Percentiles rank a stretch among this genome's conserved stretches.
Conservation (phyloP, 2,888 invertebrate genomes). For the Nowickia ferox region DNA sequence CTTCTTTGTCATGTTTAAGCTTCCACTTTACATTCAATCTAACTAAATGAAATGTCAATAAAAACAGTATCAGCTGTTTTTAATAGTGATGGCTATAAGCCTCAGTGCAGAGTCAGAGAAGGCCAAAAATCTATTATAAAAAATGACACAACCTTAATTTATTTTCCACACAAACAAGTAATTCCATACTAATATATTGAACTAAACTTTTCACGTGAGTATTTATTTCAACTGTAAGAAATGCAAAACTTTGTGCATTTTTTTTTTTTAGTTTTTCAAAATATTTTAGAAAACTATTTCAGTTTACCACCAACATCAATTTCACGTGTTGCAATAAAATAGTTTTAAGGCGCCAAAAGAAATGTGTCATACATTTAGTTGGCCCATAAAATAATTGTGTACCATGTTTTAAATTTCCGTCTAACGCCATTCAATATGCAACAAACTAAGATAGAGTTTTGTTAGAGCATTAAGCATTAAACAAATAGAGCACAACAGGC, state of each 20-base stretch:
- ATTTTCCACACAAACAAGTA: neutral
- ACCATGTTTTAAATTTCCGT: constrained; percentile 9
- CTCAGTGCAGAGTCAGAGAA: no score
- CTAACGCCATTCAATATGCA: constrained; percentile 21
- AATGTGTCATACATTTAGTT: constrained; percentile 48
- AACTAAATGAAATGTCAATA: no score
- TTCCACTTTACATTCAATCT: no score
- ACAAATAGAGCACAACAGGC: no score
- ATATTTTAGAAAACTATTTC: constrained; percentile 26
- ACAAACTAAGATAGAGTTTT: neutral
- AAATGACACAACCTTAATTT: neutral
- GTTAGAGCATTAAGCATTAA: no score
- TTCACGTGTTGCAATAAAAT: constrained; percentile 21
- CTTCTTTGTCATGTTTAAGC: no score
- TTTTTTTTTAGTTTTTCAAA: neutral
- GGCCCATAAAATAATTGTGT: constrained; percentile 35
- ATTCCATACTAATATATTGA: neutral
- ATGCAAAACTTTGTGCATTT: neutral
- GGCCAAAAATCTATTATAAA: no score
- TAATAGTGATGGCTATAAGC: no score
- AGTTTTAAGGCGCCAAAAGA: constrained; percentile 52
- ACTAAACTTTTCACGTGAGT: neutral
- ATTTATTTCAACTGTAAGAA: neutral
- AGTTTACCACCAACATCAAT: constrained; percentile 23
- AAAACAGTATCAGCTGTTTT: no score